Evolutionary conservation across 2,113 vertebrate species (phyloP).

Genomic region (Phrynocephalus versicolor): DNA sequence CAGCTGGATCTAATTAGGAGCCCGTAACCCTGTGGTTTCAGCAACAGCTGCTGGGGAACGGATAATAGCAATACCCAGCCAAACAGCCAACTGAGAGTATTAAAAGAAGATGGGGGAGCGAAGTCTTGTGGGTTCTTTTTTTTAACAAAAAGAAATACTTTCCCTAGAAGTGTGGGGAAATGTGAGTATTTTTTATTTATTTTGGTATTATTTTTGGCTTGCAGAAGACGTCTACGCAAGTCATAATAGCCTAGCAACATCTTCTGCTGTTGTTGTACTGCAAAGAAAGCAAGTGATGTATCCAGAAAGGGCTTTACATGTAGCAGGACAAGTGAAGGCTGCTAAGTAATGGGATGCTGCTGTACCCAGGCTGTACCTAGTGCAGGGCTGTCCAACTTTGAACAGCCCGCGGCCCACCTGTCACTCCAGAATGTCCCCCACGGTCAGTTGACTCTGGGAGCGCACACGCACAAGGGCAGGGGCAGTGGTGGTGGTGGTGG

Average conservation of each 20-base stretch:
- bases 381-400: no score
- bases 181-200: no score
- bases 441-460: no score
- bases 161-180: slow-evolving; percentile 59
- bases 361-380: background rate
- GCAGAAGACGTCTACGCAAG: background rate
- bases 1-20: slow-evolving; percentile 81
- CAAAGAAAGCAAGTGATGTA: no score
- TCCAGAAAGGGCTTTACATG: background rate
- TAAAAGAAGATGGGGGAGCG: background rate
- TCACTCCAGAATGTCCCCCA: no score
- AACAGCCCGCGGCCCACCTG: no score
- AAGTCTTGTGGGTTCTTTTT: slow-evolving; percentile 78
- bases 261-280: no score
- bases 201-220: slow-evolving; percentile 31
- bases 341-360: background rate
- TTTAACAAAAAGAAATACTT: slow-evolving; percentile 77
- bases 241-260: no score
- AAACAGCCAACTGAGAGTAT: slow-evolving; percentile 72
- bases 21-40: slow-evolving; percentile 72
- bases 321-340: background rate
- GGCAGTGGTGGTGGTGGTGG: no score
- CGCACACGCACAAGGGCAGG: no score
- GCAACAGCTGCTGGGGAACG: slow-evolving; percentile 75
- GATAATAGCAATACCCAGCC: slow-evolving; percentile 75